Base-by-base conservation (phyloP, 2,113 vertebrate genomes). In the Galbula dea region DNA sequence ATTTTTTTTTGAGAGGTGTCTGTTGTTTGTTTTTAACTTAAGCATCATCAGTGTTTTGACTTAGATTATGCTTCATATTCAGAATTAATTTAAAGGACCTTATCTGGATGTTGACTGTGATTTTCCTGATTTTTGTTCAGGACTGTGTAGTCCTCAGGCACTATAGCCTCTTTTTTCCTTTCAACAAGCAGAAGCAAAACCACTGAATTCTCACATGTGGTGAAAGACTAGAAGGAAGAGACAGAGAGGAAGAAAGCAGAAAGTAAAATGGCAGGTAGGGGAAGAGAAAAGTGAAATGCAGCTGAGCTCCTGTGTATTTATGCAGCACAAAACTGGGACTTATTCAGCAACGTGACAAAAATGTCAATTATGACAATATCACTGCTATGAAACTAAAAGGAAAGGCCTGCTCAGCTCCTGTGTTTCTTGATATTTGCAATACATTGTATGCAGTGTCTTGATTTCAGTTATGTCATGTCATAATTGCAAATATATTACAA, bases 261-360 rank as follows among this genome's bases (percentile, higher is more conserved):
- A 87, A 77, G 52, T 49, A 82, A 85, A 91, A 94, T 83, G 37
- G 46, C 77, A 77, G 55, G 46, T 87, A 82, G 26, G 54, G 32
- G 59, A 83, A 92, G 46, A 69, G 18, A 87, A 16, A 2, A 5
- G 23, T 84, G 81, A 85, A 85, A 94, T 72, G 48, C 67, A 85
- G 81, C 71, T 90, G 78, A 87, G 75, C 95, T 95, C 92, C 74
- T 90, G 83, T 82, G 84, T 74, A 57, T 92, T 90, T 93, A 63
- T 85, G 81, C 86, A 85, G 89, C 62, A 63, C 78, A 92, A n/a
- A 92, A 78, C 58, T 15, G 45, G 54, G 81, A 68, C 45, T 81
- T 95, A 61, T 0, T 23, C 49, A 90, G 78, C 62, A 89, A 92
- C 37, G 62, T 96, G 94, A 96, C 86, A 90, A 79, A 96, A 96